These are phyloP conservation scores for Lasaia peninsularis DNA, from an alignment of 1,140 invertebrate species.

Conservation along the genomic window DNA sequence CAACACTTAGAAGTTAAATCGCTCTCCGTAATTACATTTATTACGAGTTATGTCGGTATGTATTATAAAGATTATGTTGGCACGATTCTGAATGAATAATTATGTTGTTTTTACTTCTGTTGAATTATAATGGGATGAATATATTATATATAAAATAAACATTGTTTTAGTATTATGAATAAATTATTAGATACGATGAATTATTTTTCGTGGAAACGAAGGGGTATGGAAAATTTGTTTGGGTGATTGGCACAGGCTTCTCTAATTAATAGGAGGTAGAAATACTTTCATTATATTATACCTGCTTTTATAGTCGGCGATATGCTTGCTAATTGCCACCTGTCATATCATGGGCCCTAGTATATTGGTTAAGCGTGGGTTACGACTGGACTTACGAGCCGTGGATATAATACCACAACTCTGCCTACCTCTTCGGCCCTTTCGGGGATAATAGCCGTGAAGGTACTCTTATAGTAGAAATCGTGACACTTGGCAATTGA, in stretches of 20 bases:
- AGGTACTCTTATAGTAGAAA: too few relatives aligned
- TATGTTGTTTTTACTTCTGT: slow-evolving; percentile 9
- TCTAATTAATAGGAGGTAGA: too few relatives aligned
- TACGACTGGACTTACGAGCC: too few relatives aligned
- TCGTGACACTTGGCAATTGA: too few relatives aligned
- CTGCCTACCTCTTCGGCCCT: too few relatives aligned
- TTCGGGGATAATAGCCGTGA: too few relatives aligned
- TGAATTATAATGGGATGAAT: slow-evolving; percentile 4
- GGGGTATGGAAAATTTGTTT: background rate
- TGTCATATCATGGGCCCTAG: too few relatives aligned
- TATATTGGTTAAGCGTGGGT: too few relatives aligned
- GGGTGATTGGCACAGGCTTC: background rate
- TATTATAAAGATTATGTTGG: slow-evolving; percentile 12
- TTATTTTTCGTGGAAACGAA: background rate
- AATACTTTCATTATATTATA: too few relatives aligned
- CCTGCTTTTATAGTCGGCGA: too few relatives aligned
- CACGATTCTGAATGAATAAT: slow-evolving; percentile 9
- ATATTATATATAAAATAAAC: slow-evolving; percentile 1
- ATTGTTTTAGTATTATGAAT: background rate
- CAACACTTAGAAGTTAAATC: slow-evolving; percentile 11
- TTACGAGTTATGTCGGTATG: slow-evolving; percentile 8
- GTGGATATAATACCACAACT: too few relatives aligned
- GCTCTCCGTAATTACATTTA: slow-evolving; percentile 9
- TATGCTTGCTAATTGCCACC: too few relatives aligned
- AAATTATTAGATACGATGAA: background rate